phyloP scores from a whole-genome alignment of 2,113 vertebrate genomes.

The Phoxinus phoxinus region DNA sequence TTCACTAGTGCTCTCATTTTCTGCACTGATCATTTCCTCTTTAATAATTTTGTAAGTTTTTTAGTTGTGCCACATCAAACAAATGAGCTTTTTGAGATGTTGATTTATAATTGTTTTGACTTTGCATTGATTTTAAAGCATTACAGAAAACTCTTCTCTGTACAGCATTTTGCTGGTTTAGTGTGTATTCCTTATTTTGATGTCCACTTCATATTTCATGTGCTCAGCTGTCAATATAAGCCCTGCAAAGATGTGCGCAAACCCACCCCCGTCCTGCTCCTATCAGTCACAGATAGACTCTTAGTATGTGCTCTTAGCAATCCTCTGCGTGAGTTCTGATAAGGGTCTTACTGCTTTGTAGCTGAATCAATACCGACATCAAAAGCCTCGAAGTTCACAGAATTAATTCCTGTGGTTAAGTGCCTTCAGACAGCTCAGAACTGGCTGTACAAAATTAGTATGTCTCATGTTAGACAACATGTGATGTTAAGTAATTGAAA shows the following conservation, averaged over 20 bases:
- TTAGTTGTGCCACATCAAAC: background rate
- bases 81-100: background rate
- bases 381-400: slow-evolving; percentile 59
- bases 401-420: slow-evolving; percentile 28
- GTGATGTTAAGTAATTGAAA: background rate
- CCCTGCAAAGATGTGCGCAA: slow-evolving; percentile 38
- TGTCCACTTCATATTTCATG: slow-evolving; percentile 18
- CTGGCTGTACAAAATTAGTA: background rate
- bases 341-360: slow-evolving; percentile 72
- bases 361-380: slow-evolving; percentile 71
- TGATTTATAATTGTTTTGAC: background rate
- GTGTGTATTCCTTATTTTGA: background rate
- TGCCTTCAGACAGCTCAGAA: background rate
- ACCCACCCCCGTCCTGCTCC: slow-evolving; percentile 19
- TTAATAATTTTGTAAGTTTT: background rate
- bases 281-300: slow-evolving; percentile 37
- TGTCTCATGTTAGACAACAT: background rate
- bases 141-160: background rate
- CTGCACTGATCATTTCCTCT: no score
- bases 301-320: slow-evolving; percentile 30
- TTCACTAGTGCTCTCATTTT: background rate
- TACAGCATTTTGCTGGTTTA: background rate
- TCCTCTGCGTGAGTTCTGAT: slow-evolving; percentile 68
- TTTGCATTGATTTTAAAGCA: no score
- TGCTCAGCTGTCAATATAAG: slow-evolving; percentile 36